phyloP scores from a whole-genome alignment of 2,797 vertebrate genomes.

The Huso huso region DNA sequence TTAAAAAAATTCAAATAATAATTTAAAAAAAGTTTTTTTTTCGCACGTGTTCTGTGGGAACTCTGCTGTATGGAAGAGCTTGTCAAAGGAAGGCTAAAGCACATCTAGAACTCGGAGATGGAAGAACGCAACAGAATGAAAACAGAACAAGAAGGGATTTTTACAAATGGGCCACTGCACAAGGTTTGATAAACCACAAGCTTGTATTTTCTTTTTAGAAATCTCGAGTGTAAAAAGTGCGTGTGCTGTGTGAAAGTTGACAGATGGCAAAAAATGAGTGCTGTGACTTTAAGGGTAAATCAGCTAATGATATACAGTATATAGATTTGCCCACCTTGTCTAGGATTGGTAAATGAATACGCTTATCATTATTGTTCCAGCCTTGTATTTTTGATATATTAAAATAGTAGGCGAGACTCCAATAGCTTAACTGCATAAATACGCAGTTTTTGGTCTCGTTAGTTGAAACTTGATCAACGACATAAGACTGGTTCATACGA shows the following conservation, averaged over 20 bases:
- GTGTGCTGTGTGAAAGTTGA: conserved; percentile 11
- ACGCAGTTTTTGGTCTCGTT: background rate
- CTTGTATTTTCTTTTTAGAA: background rate
- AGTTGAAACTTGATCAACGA: background rate
- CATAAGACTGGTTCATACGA: no score
- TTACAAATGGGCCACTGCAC: conserved; percentile 18
- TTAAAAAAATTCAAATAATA: background rate
- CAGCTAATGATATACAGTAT: conserved; percentile 16
- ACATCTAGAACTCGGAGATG: conserved; percentile 2
- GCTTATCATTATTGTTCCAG: background rate
- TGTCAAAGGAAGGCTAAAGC: background rate
- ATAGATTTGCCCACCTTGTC: conserved; percentile 6
- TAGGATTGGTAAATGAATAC: conserved; percentile 8
- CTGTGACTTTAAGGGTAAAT: conserved; percentile 13
- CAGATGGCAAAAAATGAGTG: conserved; percentile 13
- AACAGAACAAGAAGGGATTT: conserved; percentile 10
- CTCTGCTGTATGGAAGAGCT: conserved; percentile 4
- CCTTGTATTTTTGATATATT: background rate
- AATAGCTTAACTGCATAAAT: no score
- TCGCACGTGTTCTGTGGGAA: background rate
- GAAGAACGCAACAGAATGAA: conserved; percentile 16
- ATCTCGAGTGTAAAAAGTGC: background rate
- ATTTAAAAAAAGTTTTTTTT: no score
- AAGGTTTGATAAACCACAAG: conserved; percentile 16
- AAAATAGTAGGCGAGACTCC: background rate